A percentile compares a stretch with the other conserved stretches of the same genome.
phyloP scores from a whole-genome alignment of 2,797 vertebrate species.

The Rhincodon typus region DNA sequence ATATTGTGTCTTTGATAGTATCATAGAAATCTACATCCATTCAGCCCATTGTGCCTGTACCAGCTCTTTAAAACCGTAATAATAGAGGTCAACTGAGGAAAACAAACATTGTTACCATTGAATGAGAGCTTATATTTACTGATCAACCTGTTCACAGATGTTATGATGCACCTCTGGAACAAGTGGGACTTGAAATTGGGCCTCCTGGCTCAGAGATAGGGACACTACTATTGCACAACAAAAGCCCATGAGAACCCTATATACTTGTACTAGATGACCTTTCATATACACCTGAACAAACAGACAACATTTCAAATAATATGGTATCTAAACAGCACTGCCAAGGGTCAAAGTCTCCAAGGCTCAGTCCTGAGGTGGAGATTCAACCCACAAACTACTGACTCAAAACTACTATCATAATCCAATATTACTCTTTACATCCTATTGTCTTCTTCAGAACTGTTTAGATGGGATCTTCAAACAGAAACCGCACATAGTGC shows the following conservation, averaged over 20 bases:
- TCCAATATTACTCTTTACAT: too few relatives aligned
- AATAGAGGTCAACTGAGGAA: neutral
- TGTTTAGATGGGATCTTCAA: neutral
- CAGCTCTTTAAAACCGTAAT: neutral
- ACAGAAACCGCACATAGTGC: neutral
- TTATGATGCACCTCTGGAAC: too few relatives aligned
- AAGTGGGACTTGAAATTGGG: too few relatives aligned
- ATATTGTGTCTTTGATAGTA: neutral
- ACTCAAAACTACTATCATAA: too few relatives aligned
- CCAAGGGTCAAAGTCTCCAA: neutral
- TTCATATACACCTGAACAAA: neutral
- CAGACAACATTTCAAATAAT: neutral
- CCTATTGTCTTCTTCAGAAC: neutral
- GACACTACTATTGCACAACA: too few relatives aligned
- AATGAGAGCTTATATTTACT: neutral
- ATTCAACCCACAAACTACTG: too few relatives aligned
- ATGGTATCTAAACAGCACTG: neutral
- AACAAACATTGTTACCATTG: neutral
- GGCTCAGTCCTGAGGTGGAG: too few relatives aligned
- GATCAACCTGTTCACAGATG: too few relatives aligned
- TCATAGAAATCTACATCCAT: neutral
- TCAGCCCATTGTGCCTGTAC: neutral
- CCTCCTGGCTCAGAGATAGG: too few relatives aligned
- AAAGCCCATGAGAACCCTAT: neutral
- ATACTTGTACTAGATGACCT: neutral